Evolutionary conservation across 2,797 vertebrate genomes (phyloP).

Genomic region (Melanotaenia maccullochi): DNA sequence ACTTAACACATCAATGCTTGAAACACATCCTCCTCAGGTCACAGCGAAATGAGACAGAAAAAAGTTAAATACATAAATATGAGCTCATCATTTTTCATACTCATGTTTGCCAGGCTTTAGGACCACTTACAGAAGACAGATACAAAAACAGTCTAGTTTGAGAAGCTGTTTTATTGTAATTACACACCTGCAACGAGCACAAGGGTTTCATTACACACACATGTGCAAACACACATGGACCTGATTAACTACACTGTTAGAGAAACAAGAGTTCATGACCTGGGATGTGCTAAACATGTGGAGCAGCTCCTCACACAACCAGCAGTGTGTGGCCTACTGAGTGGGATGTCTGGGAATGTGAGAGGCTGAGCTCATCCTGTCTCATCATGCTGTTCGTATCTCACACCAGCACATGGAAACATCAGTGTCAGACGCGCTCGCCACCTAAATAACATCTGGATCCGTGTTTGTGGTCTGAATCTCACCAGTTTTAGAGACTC

Average conservation of each 20-base stretch:
- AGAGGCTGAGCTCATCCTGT: conserved; percentile 29
- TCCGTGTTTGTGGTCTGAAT: not conserved
- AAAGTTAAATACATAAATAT: not conserved
- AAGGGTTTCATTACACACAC: conserved; percentile 21
- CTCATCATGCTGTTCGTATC: not conserved
- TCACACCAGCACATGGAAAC: not conserved
- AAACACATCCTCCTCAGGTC: not conserved
- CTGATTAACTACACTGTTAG: not conserved
- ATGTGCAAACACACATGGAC: not conserved
- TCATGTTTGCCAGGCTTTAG: not conserved
- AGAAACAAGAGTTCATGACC: conserved; percentile 25
- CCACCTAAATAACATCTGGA: not conserved
- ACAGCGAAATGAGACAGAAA: not conserved
- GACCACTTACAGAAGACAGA: not conserved
- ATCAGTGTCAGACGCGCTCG: not conserved
- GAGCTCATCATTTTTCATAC: not conserved
- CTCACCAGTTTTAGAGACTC: too few relatives aligned
- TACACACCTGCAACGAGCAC: conserved; percentile 23
- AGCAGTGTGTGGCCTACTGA: conserved; percentile 29
- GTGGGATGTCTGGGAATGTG: conserved; percentile 39
- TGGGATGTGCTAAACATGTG: conserved; percentile 11
- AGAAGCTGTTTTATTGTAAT: not conserved
- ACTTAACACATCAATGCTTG: too few relatives aligned
- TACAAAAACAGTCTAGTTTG: not conserved
- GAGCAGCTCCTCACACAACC: conserved; percentile 9